Evolutionary conservation across 1,140 invertebrate species (phyloP).

Genomic region (Acromyrmex charruanus): DNA sequence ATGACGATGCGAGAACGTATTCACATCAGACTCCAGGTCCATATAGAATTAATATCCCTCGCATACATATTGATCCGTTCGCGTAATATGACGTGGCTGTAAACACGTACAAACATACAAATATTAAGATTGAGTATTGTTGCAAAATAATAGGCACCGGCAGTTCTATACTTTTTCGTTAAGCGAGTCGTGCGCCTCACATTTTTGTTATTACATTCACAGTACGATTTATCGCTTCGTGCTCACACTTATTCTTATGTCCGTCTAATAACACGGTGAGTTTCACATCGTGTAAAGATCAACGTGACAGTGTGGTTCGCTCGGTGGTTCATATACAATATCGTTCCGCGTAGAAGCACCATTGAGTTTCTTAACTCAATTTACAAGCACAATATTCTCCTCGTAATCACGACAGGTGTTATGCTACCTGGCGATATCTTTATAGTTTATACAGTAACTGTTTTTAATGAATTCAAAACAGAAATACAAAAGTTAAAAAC

Average conservation of each 20-base stretch:
- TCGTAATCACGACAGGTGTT: neutral
- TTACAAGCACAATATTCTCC: neutral
- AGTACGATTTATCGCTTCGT: conserved; percentile 42
- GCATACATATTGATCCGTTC: conserved; percentile 2
- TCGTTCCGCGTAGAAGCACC: neutral
- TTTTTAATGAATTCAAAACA: neutral
- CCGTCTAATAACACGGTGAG: conserved; percentile 34
- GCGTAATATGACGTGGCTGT: neutral
- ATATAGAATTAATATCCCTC: conserved; percentile 49
- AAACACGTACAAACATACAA: neutral
- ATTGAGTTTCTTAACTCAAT: neutral
- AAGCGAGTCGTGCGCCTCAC: conserved; percentile 7
- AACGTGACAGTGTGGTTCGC: neutral
- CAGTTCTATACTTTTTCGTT: conserved; percentile 60
- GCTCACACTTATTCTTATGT: conserved; percentile 38
- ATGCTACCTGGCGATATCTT: neutral
- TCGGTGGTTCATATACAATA: neutral
- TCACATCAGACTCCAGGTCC: conserved; percentile 3
- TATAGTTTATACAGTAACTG: neutral
- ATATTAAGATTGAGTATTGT: conserved; percentile 55
- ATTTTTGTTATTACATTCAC: conserved; percentile 55
- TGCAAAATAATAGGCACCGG: conserved; percentile 48
- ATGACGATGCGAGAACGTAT: conserved; percentile 1
- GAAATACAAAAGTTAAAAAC: neutral
- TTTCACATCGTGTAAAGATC: neutral